Evolutionary conservation across 2,888 invertebrate species (phyloP), one percentile per base, ranked within the genome.

Genomic region (Drosophila lacicola): DNA sequence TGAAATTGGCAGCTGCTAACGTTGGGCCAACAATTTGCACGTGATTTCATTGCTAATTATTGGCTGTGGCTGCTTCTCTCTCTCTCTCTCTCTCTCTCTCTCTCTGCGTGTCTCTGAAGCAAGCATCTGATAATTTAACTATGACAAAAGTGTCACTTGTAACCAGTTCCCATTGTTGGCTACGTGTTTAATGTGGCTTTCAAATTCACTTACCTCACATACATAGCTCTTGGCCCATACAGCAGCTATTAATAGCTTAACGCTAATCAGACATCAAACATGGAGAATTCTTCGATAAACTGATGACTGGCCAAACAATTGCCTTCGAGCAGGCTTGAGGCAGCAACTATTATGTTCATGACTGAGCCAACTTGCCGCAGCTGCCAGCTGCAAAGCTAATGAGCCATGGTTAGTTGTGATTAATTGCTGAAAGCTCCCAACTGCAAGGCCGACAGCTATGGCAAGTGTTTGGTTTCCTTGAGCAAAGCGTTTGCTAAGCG

Each of bases 31-130:
- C 67, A 41, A 78, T 65, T 80, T 78, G 85, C 80, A 84, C 83
- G 83, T 84, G 83, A 84, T 82, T 74, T 70, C 58, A 61, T 87
- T 84, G 88, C 83, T 80, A 87, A 84, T 84, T 87, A 84, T 82
- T 79, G 60, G 13, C 17, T 42, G n/a, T 13, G 47, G 9, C 21
- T 41, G 41, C 6, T 54, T 33, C 14, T 19, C 36, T 44, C 10
- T 25, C 2, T 39, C 9, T 39, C 14, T 39, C 17, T 14, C 39
- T 9, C 9, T 14, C 39, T 39, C 14, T 39, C 14, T 39, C 39
- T 39, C 0, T 2, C 8, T 39, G 14, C n/a, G 13, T 37, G 2
- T 36, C 14, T 11, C 13, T 5, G 55, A 8, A 10, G 25, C 25
- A 17, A 13, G 41, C 50, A 6, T 10, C 33, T 46, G 44, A 33